Evolutionary conservation across 2,113 vertebrate genomes (phyloP), one percentile per base, ranked within the genome.

Genomic region (Reinhardtius hippoglossoides): DNA sequence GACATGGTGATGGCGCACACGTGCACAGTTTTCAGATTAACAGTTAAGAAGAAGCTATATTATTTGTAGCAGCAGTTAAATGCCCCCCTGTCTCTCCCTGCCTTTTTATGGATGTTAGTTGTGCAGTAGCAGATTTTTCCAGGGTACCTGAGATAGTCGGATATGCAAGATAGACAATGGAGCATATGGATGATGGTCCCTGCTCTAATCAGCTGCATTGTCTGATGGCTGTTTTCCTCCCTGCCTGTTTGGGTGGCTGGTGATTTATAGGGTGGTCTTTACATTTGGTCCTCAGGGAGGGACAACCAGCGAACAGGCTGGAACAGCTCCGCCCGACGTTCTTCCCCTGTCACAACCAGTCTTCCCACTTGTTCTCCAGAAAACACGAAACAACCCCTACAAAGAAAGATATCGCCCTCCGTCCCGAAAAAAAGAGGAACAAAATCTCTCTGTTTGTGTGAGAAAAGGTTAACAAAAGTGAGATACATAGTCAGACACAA

Each of bases 201-300:
- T 69, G 64, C 82, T 87, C 79, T 87, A 90, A 89, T 91, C 89
- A 85, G 83, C 50, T 6, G 21, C 65, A 82, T 82, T 88, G 87
- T 89, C 78, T 85, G 82, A 81, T 3, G 59, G 58, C 66, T 88
- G 79, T 85, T 87, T 87, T 84, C 77, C 65, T 74, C 65, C 46
- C 67, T 35, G 69, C 46, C 69, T 89, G 83, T 88, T 90, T 89
- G 70, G 82, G 80, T 81, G 84, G 78, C 44, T 80, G 74, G 59
- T 90, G 83, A 91, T 94, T 91, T 88, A 92, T 92, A 77, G 79
- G 75, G 61, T 78, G 80, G 67, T 89, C 84, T 78, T 82, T 76
- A 67, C 72, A 48, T 84, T 65, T 9, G 54, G 80, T 88, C 83
- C 90, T 80, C 4, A 1, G 82, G 84, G 79, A 89, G 67, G 37